A percentile compares a stretch with the other conserved stretches of the same genome.
Conservation (phyloP, 2,888 invertebrate genomes). For the Chelonus formosanus region DNA sequence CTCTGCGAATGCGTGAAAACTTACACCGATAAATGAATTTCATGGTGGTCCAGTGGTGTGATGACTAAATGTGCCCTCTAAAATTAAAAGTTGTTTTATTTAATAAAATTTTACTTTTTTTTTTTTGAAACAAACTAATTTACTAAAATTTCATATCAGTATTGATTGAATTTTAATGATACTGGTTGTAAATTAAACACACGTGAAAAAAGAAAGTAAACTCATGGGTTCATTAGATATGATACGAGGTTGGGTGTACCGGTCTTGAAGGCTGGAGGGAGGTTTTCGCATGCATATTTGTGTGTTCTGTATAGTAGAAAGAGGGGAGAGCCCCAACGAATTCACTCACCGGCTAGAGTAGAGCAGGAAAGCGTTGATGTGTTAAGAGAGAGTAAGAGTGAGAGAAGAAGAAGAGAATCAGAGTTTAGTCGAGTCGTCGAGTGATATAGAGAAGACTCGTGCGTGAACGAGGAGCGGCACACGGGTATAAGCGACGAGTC, state of each 20-base stretch:
- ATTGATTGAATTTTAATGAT: too few relatives aligned
- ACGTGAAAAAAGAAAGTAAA: not conserved
- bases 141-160: too few relatives aligned
- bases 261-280: slow-evolving; percentile 35
- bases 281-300: slow-evolving; percentile 51
- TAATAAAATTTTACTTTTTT: not conserved
- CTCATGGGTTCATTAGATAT: not conserved
- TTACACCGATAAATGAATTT: slow-evolving; percentile 44
- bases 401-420: slow-evolving; percentile 36
- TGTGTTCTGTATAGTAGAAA: slow-evolving; percentile 33
- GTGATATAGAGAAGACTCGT: slow-evolving; percentile 37
- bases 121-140: not conserved
- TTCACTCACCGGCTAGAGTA: slow-evolving; percentile 49
- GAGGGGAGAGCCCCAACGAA: slow-evolving; percentile 42
- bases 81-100: not conserved
- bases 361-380: slow-evolving; percentile 57
- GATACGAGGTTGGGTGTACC: slow-evolving; percentile 31
- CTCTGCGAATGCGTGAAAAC: slow-evolving; percentile 43
- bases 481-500: not conserved
- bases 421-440: slow-evolving; percentile 16
- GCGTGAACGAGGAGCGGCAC: slow-evolving; percentile 36
- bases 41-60: slow-evolving; percentile 47
- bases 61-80: slow-evolving; percentile 25
- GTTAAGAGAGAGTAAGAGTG: slow-evolving; percentile 41
- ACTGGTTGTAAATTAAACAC: too few relatives aligned